phyloP scores from a whole-genome alignment of 1,140 invertebrate genomes.

The Diabrotica undecimpunctata region DNA sequence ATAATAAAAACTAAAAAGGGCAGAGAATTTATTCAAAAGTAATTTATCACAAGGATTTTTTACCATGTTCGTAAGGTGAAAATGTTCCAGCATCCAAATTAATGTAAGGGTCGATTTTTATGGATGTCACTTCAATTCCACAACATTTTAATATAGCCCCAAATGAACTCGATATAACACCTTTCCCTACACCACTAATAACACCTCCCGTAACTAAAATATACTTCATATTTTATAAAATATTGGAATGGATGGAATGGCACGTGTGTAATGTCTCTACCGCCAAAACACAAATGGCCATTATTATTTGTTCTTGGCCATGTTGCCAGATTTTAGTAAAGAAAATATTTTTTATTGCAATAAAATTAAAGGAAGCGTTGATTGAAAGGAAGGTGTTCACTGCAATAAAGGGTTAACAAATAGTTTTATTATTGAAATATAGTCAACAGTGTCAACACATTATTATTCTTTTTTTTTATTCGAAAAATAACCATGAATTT shows the following conservation, averaged over 20 bases:
- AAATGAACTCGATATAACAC: conserved; percentile 93
- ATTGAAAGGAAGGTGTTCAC: no score
- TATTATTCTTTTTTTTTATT: neutral
- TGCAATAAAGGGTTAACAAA: no score
- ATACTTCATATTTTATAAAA: conserved; percentile 66
- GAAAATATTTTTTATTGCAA: no score
- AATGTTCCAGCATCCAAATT: conserved; percentile 99
- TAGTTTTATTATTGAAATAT: no score
- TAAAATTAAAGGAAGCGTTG: no score
- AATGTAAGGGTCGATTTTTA: conserved; percentile 99
- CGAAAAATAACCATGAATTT: neutral
- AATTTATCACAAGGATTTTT: conserved; percentile 24
- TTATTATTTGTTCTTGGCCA: no score
- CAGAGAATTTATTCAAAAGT: no score
- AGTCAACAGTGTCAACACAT: no score
- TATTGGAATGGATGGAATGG: neutral
- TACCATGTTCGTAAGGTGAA: conserved; percentile 98
- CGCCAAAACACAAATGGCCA: no score
- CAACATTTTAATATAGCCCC: conserved; percentile 92
- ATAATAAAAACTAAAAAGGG: no score
- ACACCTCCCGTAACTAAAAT: conserved; percentile 97
- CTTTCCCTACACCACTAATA: conserved; percentile 97
- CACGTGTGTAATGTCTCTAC: neutral
- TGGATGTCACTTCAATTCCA: conserved; percentile 89
- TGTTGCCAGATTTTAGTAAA: no score